Evolutionary conservation across 2,113 vertebrate genomes (phyloP).

Genomic region (Caretta caretta): DNA sequence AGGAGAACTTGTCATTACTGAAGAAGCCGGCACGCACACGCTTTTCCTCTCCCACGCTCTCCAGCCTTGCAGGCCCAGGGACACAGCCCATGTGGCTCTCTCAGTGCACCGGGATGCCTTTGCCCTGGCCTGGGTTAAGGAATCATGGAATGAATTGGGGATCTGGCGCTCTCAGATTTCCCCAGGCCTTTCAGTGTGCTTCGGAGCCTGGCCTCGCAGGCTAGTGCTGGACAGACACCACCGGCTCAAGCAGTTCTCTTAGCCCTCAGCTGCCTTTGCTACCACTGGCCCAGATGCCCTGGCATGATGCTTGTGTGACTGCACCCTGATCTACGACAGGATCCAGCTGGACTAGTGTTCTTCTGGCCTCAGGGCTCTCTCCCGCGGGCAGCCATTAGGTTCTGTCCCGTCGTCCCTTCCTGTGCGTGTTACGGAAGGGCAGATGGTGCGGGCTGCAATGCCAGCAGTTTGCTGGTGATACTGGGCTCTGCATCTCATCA

Average conservation of each 20-base stretch:
- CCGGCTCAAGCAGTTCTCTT: background rate
- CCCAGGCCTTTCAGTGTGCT: background rate
- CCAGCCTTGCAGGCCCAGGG: background rate
- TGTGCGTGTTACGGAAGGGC: background rate
- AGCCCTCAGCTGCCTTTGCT: background rate
- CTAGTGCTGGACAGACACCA: background rate
- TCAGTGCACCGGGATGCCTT: background rate
- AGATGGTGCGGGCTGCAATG: background rate
- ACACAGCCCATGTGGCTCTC: background rate
- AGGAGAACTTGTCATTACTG: background rate
- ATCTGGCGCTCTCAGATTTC: background rate
- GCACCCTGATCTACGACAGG: background rate
- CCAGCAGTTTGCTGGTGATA: background rate
- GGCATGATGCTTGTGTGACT: background rate
- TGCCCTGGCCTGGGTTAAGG: background rate
- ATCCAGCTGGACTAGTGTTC: background rate
- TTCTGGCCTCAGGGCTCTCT: background rate
- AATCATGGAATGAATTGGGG: too few relatives aligned
- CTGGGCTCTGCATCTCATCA: background rate
- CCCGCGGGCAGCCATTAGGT: background rate
- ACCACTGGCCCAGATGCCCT: background rate
- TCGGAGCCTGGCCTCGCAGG: background rate
- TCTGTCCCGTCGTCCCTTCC: background rate
- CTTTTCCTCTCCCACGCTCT: background rate
- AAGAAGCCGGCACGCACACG: background rate